phyloP scores from a whole-genome alignment of 2,797 vertebrate species.

The Enoplosus armatus region DNA sequence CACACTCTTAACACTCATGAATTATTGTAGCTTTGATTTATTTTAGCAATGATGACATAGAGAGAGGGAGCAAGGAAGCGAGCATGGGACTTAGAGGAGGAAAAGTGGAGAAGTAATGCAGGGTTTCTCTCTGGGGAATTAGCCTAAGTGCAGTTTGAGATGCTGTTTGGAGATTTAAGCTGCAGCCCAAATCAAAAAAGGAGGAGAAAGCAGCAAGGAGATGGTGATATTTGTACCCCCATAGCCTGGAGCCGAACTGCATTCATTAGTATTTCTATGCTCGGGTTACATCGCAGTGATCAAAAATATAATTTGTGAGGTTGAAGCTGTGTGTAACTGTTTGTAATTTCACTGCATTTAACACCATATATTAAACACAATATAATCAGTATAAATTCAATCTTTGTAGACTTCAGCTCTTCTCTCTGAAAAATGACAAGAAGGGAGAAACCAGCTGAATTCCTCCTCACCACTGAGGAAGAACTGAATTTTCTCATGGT shows the following conservation, averaged over 20 bases:
- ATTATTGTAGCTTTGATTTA: constrained; percentile 80
- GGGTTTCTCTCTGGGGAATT: constrained; percentile 66
- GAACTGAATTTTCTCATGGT: constrained; percentile 3
- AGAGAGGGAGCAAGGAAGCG: constrained; percentile 16
- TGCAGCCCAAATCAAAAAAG: constrained; percentile 38
- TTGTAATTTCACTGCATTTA: constrained; percentile 10
- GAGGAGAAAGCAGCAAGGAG: constrained; percentile 26
- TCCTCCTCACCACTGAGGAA: constrained; percentile 12
- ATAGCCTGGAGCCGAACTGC: constrained; percentile 20
- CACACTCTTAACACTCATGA: constrained; percentile 67
- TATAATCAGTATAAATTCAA: background rate
- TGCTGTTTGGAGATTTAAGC: constrained; percentile 74
- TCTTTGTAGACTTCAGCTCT: background rate
- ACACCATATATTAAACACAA: background rate
- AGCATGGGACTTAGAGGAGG: constrained; percentile 44
- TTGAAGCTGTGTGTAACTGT: constrained; percentile 1
- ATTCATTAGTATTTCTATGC: constrained; percentile 21
- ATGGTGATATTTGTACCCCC: constrained; percentile 35
- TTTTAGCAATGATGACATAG: constrained; percentile 67
- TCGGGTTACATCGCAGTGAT: constrained; percentile 4
- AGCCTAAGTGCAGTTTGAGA: constrained; percentile 67
- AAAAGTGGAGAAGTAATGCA: constrained; percentile 56
- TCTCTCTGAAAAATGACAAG: background rate
- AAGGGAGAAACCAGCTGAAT: background rate
- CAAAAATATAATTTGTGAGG: constrained; percentile 16